Evolutionary conservation across 1,140 invertebrate genomes (phyloP), one percentile per base, ranked within the genome.

Genomic region (Meloidogyne hapla): DNA sequence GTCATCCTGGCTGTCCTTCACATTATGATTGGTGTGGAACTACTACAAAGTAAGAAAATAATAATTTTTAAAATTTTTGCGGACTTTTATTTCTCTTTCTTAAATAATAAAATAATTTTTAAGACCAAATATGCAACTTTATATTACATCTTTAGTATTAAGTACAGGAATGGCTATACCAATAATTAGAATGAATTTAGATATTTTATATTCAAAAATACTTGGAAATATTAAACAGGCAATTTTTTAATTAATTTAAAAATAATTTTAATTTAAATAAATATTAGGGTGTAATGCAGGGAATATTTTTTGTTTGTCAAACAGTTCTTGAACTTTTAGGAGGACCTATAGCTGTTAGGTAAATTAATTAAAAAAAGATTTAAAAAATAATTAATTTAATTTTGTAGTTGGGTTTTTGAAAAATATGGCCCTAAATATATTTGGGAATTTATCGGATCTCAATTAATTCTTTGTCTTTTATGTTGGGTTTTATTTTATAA

Each of bases 201-300:
- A 82, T 74, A 76, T 82, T 68, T 80, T 82, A 42, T 82, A 70
- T 66, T 82, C 81, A 1, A 82, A 82, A 70, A 65, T 82, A 38
- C 61, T 82, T 38, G 81, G 81, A 23, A 28, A 48, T 33, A 78
- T 78, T n/a, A 61, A 72, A 80, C 77, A 78, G 40, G 76, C 28
- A 23, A 15, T 42, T 10, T 42, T 42, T 13, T 42, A 42, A 13
- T 13, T 42, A 42, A 42, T 42, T 42, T 12, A 42, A 42, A 42
- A 42, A n/a, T n/a, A 4, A 38, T 38, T 38, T 38, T 42, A 13
- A 42, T 12, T 42, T 42, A 10, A 42, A 42, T 10, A 42, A 42
- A 42, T n/a, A 56, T 56, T 56, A 56, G 48, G 48, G 48, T 8
- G 12, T 56, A 56, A 56, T 56, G 48, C 48, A 56, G n/a, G 48